Evolutionary conservation across 2,888 invertebrate species (phyloP), one percentile per base, ranked within the genome.

Genomic region (Choreutis nemorana): DNA sequence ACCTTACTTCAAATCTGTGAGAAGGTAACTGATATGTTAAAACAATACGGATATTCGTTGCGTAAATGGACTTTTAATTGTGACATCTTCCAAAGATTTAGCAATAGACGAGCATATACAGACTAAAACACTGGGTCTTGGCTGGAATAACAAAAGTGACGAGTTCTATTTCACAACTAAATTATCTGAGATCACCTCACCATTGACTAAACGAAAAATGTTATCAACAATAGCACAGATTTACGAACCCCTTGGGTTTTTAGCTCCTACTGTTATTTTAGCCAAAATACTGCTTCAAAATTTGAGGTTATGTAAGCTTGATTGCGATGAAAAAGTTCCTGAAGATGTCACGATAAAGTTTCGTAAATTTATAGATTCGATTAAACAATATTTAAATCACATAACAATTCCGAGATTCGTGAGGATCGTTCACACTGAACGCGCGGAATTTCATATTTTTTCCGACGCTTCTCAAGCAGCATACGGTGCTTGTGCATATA

Each of bases 281-380:
- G 36, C 33, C n/a, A 50, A 48, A 34, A 35, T 45, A 5, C 10
- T 45, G n/a, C 36, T 48, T 5, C 44, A 47, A 26, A 38, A 41
- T 25, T 27, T 45, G 8, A 48, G 47, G 47, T 18, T 40, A 10
- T 23, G 12, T 4, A 40, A 42, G 29, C 4, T 42, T 2, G 34
- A 28, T n/a, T 49, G 45, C 44, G 48, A 48, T 26, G 44, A 44
- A 3, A 29, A 12, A 6, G 31, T 48, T 8, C 39, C 44, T 5
- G 7, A 20, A 5, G 32, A 40, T 3, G 23, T 41, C 12, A 10
- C 21, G 2, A n/a, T n/a, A n/a, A n/a, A n/a, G n/a, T n/a, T n/a
- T n/a, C n/a, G n/a, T n/a, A n/a, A n/a, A n/a, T n/a, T n/a, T n/a
- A n/a, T n/a, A n/a, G n/a, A n/a, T n/a, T n/a, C n/a, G 26, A 18